These are phyloP conservation scores for Holacanthus passer DNA, from an alignment of 2,113 vertebrate genomes.

Conservation along the genomic window DNA sequence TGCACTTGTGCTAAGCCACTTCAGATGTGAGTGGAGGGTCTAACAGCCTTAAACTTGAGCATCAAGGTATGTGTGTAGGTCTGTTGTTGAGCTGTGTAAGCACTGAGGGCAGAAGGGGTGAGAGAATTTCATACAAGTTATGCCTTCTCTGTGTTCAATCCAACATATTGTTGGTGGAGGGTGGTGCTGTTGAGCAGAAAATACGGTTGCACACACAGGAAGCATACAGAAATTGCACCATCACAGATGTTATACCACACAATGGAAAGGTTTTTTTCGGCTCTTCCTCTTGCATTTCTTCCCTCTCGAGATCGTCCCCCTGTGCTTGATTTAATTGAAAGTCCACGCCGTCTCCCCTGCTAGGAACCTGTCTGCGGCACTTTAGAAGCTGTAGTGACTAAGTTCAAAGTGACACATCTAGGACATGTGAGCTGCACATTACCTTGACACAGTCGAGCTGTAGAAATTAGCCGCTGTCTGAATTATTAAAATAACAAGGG, in stretches of 20 bases:
- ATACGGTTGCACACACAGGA: conserved; percentile 26
- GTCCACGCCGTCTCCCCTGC: conserved; percentile 16
- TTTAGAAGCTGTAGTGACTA: conserved; percentile 79
- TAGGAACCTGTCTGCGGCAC: conserved; percentile 57
- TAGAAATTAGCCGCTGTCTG: conserved; percentile 94
- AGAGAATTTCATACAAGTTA: conserved; percentile 74
- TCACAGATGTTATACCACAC: conserved; percentile 20
- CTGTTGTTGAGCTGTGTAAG: conserved; percentile 81
- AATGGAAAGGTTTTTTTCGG: conserved; percentile 26
- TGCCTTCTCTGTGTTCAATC: conserved; percentile 65
- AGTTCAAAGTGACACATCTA: conserved; percentile 95
- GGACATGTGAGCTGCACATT: conserved; percentile 93
- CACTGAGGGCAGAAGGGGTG: conserved; percentile 73
- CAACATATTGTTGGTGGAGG: conserved; percentile 64
- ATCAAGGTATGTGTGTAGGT: conserved; percentile 81
- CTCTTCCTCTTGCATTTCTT: conserved; percentile 22
- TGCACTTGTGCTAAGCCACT: conserved; percentile 82
- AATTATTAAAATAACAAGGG: conserved; percentile 99
- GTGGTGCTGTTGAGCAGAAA: conserved; percentile 23
- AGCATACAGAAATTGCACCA: conserved; percentile 10
- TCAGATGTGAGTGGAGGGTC: conserved; percentile 83
- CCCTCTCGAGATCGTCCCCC: conserved; percentile 24
- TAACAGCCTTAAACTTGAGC: conserved; percentile 81
- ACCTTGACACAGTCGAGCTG: conserved; percentile 95
- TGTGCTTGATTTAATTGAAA: conserved; percentile 70